These are phyloP conservation scores for Muscicapa adusta DNA, from an alignment of 2,113 vertebrate genomes.

Conservation along the genomic window DNA sequence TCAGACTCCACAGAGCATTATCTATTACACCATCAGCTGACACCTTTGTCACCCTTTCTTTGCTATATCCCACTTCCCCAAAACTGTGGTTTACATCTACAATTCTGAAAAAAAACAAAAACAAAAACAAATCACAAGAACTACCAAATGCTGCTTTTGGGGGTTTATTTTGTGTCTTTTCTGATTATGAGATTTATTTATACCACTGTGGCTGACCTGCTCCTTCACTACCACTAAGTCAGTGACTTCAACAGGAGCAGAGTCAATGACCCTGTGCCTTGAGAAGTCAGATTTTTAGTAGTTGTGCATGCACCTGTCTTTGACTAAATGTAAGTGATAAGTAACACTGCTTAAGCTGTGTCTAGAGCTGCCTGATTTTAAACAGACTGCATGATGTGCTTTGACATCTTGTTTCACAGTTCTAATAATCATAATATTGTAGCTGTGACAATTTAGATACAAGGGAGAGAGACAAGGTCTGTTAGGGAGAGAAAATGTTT, in stretches of 20 bases:
- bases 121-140: accelerated
- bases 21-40: background rate
- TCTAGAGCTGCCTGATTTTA: background rate
- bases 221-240: background rate
- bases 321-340: background rate
- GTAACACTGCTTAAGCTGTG: background rate
- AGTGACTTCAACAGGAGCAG: background rate
- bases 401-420: background rate
- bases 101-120: background rate
- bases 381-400: background rate
- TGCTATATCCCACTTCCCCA: background rate
- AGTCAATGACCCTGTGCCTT: background rate
- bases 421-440: background rate
- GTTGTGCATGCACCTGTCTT: background rate
- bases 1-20: background rate
- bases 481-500: background rate
- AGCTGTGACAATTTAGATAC: background rate
- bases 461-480: background rate
- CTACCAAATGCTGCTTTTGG: background rate
- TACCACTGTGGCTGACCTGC: background rate
- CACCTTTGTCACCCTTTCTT: background rate
- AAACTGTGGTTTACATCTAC: background rate
- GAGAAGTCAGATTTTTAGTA: background rate
- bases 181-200: background rate
- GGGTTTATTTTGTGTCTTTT: background rate